Evolutionary conservation across 2,797 vertebrate species (phyloP), one percentile per base, ranked within the genome.

Genomic region (Tenualosa thibaudeaui): DNA sequence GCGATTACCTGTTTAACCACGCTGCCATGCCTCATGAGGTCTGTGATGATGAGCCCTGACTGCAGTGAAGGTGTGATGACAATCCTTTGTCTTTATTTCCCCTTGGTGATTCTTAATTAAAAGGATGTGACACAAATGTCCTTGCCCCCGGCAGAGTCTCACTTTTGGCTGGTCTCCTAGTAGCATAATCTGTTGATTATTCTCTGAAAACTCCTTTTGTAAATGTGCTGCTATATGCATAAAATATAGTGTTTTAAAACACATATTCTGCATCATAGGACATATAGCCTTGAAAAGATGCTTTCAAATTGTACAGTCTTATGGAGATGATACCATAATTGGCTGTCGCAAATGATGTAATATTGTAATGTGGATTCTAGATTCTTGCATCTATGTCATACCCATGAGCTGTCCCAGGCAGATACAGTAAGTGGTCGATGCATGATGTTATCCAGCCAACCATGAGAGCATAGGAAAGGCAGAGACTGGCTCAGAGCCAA

Each of bases 31-130:
- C 68, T 75, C 15, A 75, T n/a, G 68, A 75, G 68, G 37, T 75
- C 68, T 17, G 13, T 75, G 4, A 43, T 75, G 15, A 75, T 43
- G 5, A 75, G 68, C 13, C 31, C 68, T 40, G 68, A 43, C 68
- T 40, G 37, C 17, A 43, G 17, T 40, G 15, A 75, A 6, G 68
- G 58, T 1, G 68, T 37, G 31, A 75, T 75, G 68, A 75, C 68
- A 75, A 43, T 75, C 68, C 37, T 75, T 75, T 17, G 37, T 43
- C 37, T 75, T 75, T 43, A 75, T 75, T 75, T 75, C 68, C 43
- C 31, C 68, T 43, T 40, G 68, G 68, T 75, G 68, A 19, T 37
- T 19, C 31, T 40, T 71, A 71, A 40, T 40, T 75, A 37, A 75
- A 75, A 75, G 68, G 5, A 75, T 6, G n/a, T 22, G 4, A 7